Evolutionary conservation across 2,113 vertebrate genomes (phyloP).

Genomic region (Lophius piscatorius): DNA sequence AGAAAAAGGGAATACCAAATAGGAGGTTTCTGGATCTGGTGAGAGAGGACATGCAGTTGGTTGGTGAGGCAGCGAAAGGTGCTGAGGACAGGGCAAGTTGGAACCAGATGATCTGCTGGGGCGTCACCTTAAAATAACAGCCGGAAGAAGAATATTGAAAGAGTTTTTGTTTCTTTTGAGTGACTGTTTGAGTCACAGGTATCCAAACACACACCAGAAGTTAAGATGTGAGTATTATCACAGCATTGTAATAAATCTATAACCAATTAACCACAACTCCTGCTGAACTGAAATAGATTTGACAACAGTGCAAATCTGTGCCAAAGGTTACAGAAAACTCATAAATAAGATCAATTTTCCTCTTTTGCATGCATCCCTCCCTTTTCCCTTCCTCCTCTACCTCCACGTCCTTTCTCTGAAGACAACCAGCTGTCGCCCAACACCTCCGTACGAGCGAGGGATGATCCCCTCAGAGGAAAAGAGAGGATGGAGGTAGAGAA

Average conservation of each 20-base stretch:
- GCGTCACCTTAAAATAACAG: no score
- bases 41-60: no score
- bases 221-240: no score
- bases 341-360: conserved; percentile 47
- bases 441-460: conserved; percentile 50
- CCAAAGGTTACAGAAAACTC: conserved; percentile 46
- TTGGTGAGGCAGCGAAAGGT: no score
- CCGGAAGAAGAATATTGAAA: no score
- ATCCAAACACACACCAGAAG: no score
- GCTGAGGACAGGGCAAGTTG: no score
- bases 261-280: conserved; percentile 11
- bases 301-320: conserved; percentile 40
- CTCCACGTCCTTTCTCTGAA: conserved; percentile 32
- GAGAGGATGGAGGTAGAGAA: conserved; percentile 38
- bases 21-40: no score
- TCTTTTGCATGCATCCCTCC: conserved; percentile 15
- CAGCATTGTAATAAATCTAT: conserved; percentile 27
- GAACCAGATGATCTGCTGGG: no score
- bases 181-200: no score
- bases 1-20: no score
- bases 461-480: conserved; percentile 67
- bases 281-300: conserved; percentile 8
- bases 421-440: conserved; percentile 69
- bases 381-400: conserved; percentile 13
- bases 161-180: no score